Conservation (phyloP, 2,888 invertebrate genomes). For the Quadroppia sp. region DNA sequence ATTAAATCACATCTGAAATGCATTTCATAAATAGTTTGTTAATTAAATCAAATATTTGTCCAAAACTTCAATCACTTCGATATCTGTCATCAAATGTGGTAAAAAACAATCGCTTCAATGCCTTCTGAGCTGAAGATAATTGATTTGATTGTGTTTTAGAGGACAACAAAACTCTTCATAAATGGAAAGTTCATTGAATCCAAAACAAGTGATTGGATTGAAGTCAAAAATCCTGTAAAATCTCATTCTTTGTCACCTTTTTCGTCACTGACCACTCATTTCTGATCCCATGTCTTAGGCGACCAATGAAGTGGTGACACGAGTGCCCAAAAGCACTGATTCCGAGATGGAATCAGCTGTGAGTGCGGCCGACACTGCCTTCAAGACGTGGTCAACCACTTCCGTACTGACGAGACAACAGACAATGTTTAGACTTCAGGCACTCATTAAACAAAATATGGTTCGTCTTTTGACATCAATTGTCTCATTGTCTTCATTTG, state of each 20-base stretch:
- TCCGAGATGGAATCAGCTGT: conserved; percentile 86
- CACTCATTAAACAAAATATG: conserved; percentile 79
- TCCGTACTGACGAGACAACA: conserved; percentile 90
- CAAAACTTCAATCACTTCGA: neutral
- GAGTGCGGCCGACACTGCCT: conserved; percentile 75
- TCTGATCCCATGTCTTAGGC: conserved; percentile 56
- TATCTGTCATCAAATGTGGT: conserved; percentile 35
- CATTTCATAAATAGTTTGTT: conserved; percentile 5
- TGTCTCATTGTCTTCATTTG: conserved; percentile 16
- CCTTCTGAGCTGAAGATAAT: neutral
- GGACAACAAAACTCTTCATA: conserved; percentile 80
- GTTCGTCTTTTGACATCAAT: conserved; percentile 50
- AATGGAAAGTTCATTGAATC: conserved; percentile 91
- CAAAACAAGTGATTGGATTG: conserved; percentile 86
- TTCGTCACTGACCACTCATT: conserved; percentile 31
- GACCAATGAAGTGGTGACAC: conserved; percentile 71
- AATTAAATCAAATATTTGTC: conserved; percentile 13
- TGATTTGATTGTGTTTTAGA: neutral
- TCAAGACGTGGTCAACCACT: conserved; percentile 77
- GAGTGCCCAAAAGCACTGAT: conserved; percentile 84
- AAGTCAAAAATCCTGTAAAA: conserved; percentile 82
- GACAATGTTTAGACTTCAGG: conserved; percentile 80
- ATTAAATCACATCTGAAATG: neutral
- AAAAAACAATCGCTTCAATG: neutral
- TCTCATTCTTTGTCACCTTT: too few species aligned